Base-by-base conservation (phyloP, 2,888 invertebrate genomes). In the Exephanes ischioxanthus region DNA sequence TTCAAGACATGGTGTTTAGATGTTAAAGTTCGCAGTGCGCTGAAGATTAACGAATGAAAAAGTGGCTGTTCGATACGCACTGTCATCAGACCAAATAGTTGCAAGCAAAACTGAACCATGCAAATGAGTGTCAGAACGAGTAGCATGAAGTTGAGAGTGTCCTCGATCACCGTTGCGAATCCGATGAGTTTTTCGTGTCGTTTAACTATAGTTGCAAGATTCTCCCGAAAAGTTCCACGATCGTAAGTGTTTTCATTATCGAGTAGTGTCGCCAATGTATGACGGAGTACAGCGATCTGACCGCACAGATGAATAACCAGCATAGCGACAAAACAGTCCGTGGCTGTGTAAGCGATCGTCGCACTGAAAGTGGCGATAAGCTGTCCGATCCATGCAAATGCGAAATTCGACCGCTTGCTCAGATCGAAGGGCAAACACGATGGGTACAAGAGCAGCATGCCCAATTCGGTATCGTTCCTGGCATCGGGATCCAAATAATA, bases 101-200 rank as follows among this genome's bases (percentile, higher is more conserved):
- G 91, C 26, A 90, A 85, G 61, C 91, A 90, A 41, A 91, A 80
- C 58, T 89, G 89, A n/a, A 89, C 22, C 22, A 88, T 87, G 48
- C 88, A 90, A n/a, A 84, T 86, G 2, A 90, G 6, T 73, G 89
- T 88, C 37, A 91, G 89, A 3, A 84, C 51, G 19, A 92, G 88
- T 16, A 91, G 87, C 88, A 91, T 89, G 81, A 72, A 37, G 71
- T 89, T 90, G 76, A 91, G 90, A 9, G 86, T 88, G 7, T 87
- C 71, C 61, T 92, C 90, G 45, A 91, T 90, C 6, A 72, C 85
- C 41, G 80, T 61, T 0, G 68, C 80, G 3, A 81, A 37, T 26
- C 9, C 41, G 37, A 81, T 83, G 11, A 86, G 80, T 48, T 77
- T 83, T n/a, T 78, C 78, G 55, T 86, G 86, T 71, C 84, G 79